phyloP scores from a whole-genome alignment of 2,113 vertebrate species.

The Daubentonia madagascariensis region DNA sequence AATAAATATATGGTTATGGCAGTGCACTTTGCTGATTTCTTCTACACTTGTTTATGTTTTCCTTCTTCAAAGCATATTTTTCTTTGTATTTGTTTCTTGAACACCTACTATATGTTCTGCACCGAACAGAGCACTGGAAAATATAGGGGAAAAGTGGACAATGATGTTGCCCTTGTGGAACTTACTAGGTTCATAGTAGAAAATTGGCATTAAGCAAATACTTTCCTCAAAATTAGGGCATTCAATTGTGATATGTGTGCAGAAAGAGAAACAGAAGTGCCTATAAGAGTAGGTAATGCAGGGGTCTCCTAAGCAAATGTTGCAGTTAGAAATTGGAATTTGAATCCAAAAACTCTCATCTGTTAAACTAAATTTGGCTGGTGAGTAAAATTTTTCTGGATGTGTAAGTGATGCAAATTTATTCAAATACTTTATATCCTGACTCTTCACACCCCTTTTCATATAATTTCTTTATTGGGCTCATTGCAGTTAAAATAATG shows the following conservation, averaged over 20 bases:
- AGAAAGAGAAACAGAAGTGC: background rate
- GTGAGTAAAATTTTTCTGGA: conserved; percentile 27
- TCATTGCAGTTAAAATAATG: background rate
- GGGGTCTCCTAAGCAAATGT: background rate
- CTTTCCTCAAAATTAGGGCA: background rate
- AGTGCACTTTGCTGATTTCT: no score
- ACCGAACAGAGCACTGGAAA: background rate
- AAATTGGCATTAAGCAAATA: background rate
- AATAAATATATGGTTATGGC: no score
- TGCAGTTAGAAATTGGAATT: conserved; percentile 21
- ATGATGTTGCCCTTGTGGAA: background rate
- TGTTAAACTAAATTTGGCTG: conserved; percentile 69
- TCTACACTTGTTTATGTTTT: no score
- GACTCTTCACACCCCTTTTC: conserved; percentile 51
- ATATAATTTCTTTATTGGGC: conserved; percentile 44
- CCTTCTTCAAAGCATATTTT: no score
- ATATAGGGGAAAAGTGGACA: background rate
- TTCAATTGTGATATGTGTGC: background rate
- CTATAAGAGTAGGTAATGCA: background rate
- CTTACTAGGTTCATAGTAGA: background rate
- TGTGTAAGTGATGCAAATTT: conserved; percentile 46
- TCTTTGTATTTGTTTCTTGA: no score
- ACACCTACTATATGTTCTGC: background rate
- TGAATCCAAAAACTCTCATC: background rate
- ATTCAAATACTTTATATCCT: conserved; percentile 59